phyloP scores from a whole-genome alignment of 2,888 invertebrate genomes.

The Caenorhabditis sulstoni region DNA sequence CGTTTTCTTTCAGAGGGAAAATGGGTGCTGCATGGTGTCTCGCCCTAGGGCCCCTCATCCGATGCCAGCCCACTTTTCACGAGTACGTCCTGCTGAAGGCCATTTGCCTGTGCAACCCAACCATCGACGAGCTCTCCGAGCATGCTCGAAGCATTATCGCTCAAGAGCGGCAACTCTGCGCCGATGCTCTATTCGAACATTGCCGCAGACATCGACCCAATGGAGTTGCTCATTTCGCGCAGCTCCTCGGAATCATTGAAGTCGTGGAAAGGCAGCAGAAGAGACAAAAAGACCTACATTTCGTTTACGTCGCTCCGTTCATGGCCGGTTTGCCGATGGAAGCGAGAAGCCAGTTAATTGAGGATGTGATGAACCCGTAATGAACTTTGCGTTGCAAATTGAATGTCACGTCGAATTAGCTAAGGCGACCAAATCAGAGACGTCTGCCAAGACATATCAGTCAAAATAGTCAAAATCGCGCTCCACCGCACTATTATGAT shows the following conservation, averaged over 20 bases:
- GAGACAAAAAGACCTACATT: constrained; percentile 41
- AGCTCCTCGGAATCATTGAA: constrained; percentile 28
- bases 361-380: constrained; percentile 2
- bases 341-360: constrained; percentile 4
- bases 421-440: not conserved
- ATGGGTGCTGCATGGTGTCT: too few relatives aligned
- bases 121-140: constrained; percentile 37
- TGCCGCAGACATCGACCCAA: constrained; percentile 14
- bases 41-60: too few relatives aligned
- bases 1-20: not conserved
- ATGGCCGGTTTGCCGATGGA: constrained; percentile 2
- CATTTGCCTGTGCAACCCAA: constrained; percentile 43
- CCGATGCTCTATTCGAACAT: constrained; percentile 31
- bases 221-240: constrained; percentile 25
- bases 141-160: constrained; percentile 5
- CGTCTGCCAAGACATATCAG: too few relatives aligned
- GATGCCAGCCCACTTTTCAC: too few relatives aligned
- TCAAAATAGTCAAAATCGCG: too few relatives aligned
- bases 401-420: too few relatives aligned
- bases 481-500: too few relatives aligned
- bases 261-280: constrained; percentile 36
- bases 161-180: constrained; percentile 10
- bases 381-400: too few relatives aligned
- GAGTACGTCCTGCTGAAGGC: constrained; percentile 50
- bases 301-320: constrained; percentile 20